Evolutionary conservation across 1,140 invertebrate species (phyloP).

Genomic region (Mycetomoellerius zeteki): DNA sequence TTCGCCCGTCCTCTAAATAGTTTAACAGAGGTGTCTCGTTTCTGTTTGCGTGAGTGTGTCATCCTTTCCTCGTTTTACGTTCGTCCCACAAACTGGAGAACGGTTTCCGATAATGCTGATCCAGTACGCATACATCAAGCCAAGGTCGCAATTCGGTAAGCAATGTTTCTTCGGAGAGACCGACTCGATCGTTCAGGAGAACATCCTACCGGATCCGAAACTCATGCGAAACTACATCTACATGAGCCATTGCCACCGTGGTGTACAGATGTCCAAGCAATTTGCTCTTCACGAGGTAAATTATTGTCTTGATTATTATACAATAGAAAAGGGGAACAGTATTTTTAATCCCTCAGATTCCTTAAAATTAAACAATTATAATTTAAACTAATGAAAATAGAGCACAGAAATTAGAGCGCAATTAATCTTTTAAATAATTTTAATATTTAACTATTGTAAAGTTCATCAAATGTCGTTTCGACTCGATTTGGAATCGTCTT

Average conservation of each 20-base stretch:
- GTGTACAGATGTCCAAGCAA: conserved; percentile 88
- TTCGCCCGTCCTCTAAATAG: conserved; percentile 15
- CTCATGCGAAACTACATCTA: conserved; percentile 90
- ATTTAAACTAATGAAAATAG: too few relatives aligned
- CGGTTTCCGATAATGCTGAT: conserved; percentile 86
- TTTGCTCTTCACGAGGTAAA: conserved; percentile 89
- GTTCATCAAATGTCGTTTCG: too few relatives aligned
- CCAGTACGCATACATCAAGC: conserved; percentile 89
- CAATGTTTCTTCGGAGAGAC: conserved; percentile 92
- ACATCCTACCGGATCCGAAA: conserved; percentile 90
- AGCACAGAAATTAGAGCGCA: too few relatives aligned
- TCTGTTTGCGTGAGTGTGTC: not conserved
- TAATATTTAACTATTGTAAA: too few relatives aligned
- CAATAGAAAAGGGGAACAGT: too few relatives aligned
- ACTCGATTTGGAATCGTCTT: too few relatives aligned
- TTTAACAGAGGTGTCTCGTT: conserved; percentile 11
- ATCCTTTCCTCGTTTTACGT: conserved; percentile 29
- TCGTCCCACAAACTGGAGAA: not conserved
- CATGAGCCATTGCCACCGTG: conserved; percentile 88
- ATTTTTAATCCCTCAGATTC: too few relatives aligned
- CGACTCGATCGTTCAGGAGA: conserved; percentile 90
- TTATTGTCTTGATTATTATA: too few relatives aligned
- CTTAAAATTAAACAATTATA: too few relatives aligned
- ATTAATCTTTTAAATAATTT: too few relatives aligned
- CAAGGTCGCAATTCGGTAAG: conserved; percentile 90